phyloP scores from a whole-genome alignment of 2,113 vertebrate species.

The Osmerus eperlanus region DNA sequence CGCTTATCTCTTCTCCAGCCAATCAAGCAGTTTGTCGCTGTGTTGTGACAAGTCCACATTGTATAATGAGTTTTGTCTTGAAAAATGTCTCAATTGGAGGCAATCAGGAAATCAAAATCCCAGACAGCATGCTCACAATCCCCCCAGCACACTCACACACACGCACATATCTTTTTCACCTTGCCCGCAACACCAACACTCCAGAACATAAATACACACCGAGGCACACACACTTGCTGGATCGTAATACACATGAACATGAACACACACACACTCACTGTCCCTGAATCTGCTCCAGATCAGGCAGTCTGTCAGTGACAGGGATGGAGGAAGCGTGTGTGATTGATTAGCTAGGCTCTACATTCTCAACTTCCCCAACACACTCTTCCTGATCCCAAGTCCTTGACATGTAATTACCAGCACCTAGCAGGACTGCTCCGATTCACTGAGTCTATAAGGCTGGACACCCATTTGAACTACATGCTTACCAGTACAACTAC shows the following conservation, averaged over 20 bases:
- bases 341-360: constrained; percentile 17
- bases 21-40: constrained; percentile 32
- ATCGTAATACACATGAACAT: no score
- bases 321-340: neutral
- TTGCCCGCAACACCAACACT: neutral
- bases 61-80: constrained; percentile 36
- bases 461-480: no score
- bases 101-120: constrained; percentile 37
- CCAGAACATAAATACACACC: neutral
- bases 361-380: constrained; percentile 8
- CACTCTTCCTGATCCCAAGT: constrained; percentile 6
- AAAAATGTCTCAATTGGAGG: constrained; percentile 35
- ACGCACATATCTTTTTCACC: neutral
- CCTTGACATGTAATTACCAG: constrained; percentile 29
- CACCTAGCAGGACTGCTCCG: neutral
- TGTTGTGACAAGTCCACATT: constrained; percentile 27
- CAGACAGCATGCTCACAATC: neutral
- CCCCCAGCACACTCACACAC: neutral
- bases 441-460: neutral
- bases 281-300: constrained; percentile 4
- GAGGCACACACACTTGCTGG: neutral
- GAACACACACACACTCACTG: neutral
- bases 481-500: no score
- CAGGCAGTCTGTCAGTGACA: constrained; percentile 5
- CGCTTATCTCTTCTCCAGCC: constrained; percentile 36